Evolutionary conservation across 1,140 invertebrate genomes (phyloP).

Genomic region (Drosophila mayri): DNA sequence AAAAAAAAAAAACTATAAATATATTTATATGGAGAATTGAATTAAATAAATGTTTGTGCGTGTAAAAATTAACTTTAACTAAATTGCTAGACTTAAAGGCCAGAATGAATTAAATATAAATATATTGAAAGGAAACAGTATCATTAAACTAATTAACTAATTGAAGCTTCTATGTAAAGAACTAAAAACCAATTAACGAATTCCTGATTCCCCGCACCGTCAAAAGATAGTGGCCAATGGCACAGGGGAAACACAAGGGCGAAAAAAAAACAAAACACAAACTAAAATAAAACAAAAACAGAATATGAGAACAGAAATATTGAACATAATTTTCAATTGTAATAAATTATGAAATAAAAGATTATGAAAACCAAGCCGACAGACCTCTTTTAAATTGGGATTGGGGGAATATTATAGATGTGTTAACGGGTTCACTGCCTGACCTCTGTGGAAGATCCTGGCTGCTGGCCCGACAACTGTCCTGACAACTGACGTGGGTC

Average conservation of each 20-base stretch:
- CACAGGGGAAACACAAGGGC: constrained; percentile 13
- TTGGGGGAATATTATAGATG: constrained; percentile 2
- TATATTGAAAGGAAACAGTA: constrained; percentile 75
- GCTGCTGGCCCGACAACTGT: constrained; percentile 6
- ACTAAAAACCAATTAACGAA: constrained; percentile 72
- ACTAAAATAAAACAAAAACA: constrained; percentile 9
- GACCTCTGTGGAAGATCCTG: constrained; percentile 45
- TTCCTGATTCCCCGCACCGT: constrained; percentile 29
- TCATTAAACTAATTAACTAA: constrained; percentile 83
- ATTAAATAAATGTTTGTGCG: constrained; percentile 82
- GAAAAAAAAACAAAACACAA: constrained; percentile 9
- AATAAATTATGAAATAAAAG: constrained; percentile 83
- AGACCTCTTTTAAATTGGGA: constrained; percentile 15
- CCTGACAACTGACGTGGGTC: constrained; percentile 73
- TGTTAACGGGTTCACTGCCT: constrained; percentile 29
- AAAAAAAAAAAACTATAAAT: constrained; percentile 43
- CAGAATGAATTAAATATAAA: constrained; percentile 64
- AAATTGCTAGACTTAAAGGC: constrained; percentile 75
- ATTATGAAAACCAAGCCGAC: constrained; percentile 69
- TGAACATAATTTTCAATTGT: constrained; percentile 82
- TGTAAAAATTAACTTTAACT: constrained; percentile 82
- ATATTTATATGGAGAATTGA: constrained; percentile 75
- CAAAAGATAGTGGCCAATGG: constrained; percentile 21
- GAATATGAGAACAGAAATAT: constrained; percentile 68
- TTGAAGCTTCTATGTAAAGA: constrained; percentile 83